A percentile compares a stretch with the other conserved stretches of the same genome.
Conservation (phyloP, 1,140 invertebrate species). For the Trichonephila clavipes region DNA sequence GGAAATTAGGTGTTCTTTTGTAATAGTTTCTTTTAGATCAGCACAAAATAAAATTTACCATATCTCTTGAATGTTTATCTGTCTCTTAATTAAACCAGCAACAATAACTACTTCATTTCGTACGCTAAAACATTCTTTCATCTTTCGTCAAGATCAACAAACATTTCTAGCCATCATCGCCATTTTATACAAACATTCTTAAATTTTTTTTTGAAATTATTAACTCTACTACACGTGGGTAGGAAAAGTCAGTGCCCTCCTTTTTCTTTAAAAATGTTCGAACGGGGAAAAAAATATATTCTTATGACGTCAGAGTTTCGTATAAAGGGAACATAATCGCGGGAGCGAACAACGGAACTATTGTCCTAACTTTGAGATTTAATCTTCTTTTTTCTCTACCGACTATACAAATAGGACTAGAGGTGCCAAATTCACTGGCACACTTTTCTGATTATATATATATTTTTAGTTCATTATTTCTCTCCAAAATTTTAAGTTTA, state of each 20-base stretch:
- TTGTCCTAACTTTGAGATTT: background rate
- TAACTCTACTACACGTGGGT: background rate
- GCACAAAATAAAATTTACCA: no score
- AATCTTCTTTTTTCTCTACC: background rate
- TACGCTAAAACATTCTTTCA: no score
- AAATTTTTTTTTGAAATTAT: background rate
- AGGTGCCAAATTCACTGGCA: constrained; percentile 43
- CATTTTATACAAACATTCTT: background rate
- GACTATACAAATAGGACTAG: background rate
- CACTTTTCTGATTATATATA: constrained; percentile 30
- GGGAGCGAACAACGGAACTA: background rate
- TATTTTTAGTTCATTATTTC: constrained; percentile 34
- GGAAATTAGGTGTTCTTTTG: no score
- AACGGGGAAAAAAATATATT: no score
- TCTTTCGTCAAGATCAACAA: no score
- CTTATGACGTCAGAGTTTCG: constrained; percentile 19
- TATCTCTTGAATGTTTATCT: no score
- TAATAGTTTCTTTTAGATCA: no score
- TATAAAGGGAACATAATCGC: constrained; percentile 1
- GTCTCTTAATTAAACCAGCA: no score
- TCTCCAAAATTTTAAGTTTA: constrained; percentile 11
- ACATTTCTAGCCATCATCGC: no score
- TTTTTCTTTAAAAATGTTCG: background rate
- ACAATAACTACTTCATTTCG: no score
- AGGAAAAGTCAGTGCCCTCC: background rate